Conservation (phyloP, 2,888 invertebrate genomes). For the Cactoblastis cactorum region DNA sequence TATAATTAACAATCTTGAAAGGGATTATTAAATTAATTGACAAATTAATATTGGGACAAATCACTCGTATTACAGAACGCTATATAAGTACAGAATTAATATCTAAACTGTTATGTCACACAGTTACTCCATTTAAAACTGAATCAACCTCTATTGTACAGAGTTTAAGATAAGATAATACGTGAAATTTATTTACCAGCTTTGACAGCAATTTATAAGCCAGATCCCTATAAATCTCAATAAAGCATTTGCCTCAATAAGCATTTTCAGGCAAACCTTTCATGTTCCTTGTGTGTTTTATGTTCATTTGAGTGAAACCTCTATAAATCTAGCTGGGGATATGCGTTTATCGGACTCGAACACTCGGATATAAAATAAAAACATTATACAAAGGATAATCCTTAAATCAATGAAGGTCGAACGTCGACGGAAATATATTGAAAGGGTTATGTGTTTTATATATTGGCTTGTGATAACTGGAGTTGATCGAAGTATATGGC, state of each 20-base stretch:
- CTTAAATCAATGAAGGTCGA: constrained; percentile 13
- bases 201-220: constrained; percentile 1
- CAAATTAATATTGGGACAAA: too few species aligned
- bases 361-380: constrained; percentile 18
- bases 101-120: too few species aligned
- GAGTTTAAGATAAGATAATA: neutral
- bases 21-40: too few species aligned
- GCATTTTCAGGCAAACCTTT: constrained; percentile 29
- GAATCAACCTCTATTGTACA: too few species aligned
- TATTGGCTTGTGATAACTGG: neutral
- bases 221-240: constrained; percentile 11
- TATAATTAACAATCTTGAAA: too few species aligned
- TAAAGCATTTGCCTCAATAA: constrained; percentile 28
- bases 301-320: constrained; percentile 34
- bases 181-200: neutral
- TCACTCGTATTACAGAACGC: too few species aligned
- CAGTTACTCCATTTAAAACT: too few species aligned
- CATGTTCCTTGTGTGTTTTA: constrained; percentile 31
- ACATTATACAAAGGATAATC: constrained; percentile 14
- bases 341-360: constrained; percentile 28
- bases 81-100: too few species aligned
- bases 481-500: neutral
- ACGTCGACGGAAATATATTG: constrained; percentile 3
- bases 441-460: neutral
- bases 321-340: constrained; percentile 29